These are phyloP conservation scores for Mustela lutreola DNA, from an alignment of 2,113 vertebrate genomes.

Conservation along the genomic window DNA sequence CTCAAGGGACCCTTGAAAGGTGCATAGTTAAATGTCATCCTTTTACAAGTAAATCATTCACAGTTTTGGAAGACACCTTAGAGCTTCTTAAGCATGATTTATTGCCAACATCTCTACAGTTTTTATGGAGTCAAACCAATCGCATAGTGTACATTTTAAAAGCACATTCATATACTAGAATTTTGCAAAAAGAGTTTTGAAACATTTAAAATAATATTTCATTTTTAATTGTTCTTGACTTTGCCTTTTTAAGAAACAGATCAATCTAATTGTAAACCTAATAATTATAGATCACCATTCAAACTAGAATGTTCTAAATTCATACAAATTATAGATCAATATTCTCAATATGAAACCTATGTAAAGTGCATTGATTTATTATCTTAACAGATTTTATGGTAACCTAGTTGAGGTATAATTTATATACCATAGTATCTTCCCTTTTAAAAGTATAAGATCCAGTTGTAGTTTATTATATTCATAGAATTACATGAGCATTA, in stretches of 20 bases:
- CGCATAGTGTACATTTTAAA: not conserved
- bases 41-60: conserved; percentile 70
- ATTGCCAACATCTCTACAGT: not conserved
- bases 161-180: not conserved
- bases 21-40: conserved; percentile 66
- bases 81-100: conserved; percentile 59
- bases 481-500: not conserved
- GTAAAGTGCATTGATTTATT: not conserved
- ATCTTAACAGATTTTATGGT: not conserved
- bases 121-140: conserved; percentile 47
- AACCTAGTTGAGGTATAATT: not conserved
- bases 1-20: conserved; percentile 63
- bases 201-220: not conserved
- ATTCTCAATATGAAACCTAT: not conserved
- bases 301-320: not conserved
- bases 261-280: not conserved
- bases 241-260: not conserved
- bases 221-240: not conserved
- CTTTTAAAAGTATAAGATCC: not conserved
- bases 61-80: conserved; percentile 30
- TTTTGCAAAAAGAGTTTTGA: not conserved
- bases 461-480: not conserved
- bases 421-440: not conserved
- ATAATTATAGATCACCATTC: not conserved
- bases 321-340: not conserved